A percentile compares a stretch with the other conserved stretches of the same genome.
Conservation (phyloP, 2,113 vertebrate species). For the Oreocharis arfaki region DNA sequence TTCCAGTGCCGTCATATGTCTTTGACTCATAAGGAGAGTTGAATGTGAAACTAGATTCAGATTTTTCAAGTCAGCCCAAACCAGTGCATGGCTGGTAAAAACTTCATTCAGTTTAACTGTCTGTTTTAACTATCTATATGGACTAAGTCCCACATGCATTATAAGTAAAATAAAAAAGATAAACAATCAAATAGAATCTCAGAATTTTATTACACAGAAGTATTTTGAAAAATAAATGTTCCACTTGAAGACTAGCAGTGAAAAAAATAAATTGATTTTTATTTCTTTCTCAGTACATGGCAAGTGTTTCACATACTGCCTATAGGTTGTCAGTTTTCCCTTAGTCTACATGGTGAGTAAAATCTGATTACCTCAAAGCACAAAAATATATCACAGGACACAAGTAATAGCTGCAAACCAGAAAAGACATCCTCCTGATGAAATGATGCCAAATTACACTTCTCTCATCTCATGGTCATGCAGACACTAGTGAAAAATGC, state of each 20-base stretch:
- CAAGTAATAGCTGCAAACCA: neutral
- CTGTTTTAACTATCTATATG: neutral
- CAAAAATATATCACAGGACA: neutral
- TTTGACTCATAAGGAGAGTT: neutral
- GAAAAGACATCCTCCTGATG: neutral
- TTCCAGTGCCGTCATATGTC: neutral
- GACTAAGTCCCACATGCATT: neutral
- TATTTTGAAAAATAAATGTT: neutral
- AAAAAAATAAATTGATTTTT: neutral
- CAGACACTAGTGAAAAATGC: neutral
- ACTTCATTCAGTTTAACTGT: neutral
- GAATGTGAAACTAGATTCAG: neutral
- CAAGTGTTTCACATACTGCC: neutral
- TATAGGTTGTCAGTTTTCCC: neutral
- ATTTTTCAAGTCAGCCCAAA: neutral
- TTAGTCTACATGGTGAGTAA: neutral
- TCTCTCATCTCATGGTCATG: neutral
- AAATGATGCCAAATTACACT: neutral
- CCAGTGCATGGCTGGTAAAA: neutral
- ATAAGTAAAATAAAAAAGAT: neutral
- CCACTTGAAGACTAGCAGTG: neutral
- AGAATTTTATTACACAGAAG: neutral
- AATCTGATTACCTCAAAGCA: neutral
- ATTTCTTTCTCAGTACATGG: neutral
- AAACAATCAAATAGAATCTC: neutral